Conservation (phyloP, 2,113 vertebrate species). For the Parotia lawesii region DNA sequence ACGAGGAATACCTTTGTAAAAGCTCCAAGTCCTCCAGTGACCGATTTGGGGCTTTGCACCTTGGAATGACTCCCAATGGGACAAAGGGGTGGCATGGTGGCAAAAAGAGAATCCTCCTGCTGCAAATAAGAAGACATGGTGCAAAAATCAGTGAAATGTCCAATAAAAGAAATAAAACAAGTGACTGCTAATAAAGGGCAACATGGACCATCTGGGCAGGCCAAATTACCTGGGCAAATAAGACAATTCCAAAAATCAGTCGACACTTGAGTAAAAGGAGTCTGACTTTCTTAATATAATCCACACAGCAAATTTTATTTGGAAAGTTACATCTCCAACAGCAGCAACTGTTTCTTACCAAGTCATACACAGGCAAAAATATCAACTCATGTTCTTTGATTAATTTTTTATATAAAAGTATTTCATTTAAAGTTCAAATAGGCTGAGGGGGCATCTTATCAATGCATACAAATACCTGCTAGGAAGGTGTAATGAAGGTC, state of each 20-base stretch:
- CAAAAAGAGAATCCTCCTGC: conserved; percentile 83
- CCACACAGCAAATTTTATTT: neutral
- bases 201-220: neutral
- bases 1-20: conserved; percentile 77
- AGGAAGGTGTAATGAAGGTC: neutral
- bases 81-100: conserved; percentile 83
- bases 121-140: conserved; percentile 23
- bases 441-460: neutral
- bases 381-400: fast-evolving
- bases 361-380: neutral
- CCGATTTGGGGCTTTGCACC: conserved; percentile 78
- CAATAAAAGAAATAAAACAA: neutral
- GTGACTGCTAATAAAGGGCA: neutral
- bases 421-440: neutral
- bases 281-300: neutral
- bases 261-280: neutral
- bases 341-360: neutral
- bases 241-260: neutral
- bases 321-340: neutral
- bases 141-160: neutral
- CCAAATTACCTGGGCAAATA: neutral
- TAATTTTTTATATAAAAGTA: neutral
- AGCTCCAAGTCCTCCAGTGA: conserved; percentile 80
- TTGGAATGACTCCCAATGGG: conserved; percentile 84
- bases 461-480: neutral